phyloP scores from a whole-genome alignment of 2,113 vertebrate genomes.

The Cephalopholis sonnerati region DNA sequence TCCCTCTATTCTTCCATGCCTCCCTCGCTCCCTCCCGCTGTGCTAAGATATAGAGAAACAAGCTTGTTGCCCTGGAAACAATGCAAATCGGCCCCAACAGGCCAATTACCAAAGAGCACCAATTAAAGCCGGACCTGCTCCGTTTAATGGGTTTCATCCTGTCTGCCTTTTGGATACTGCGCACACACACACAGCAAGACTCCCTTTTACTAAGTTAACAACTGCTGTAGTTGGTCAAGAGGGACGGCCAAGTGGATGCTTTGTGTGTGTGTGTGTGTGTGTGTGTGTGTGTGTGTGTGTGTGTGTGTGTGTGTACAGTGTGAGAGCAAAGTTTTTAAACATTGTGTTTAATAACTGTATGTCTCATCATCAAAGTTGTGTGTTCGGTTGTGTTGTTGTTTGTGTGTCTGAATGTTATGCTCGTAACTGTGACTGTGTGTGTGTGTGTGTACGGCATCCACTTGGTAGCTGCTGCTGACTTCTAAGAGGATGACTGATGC shows the following conservation, averaged over 20 bases:
- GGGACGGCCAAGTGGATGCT: background rate
- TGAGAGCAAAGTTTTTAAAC: too few relatives aligned
- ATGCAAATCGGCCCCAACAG: slow-evolving; percentile 64
- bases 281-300: slow-evolving; percentile 1
- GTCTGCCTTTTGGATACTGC: slow-evolving; percentile 29
- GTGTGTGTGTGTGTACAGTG: background rate
- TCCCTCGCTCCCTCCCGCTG: slow-evolving; percentile 22
- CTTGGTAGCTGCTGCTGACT: slow-evolving; percentile 26
- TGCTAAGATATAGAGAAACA: slow-evolving; percentile 49
- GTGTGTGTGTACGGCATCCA: background rate
- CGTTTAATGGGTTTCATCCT: slow-evolving; percentile 57
- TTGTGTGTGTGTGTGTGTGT: background rate
- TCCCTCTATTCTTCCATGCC: background rate
- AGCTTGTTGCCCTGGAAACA: slow-evolving; percentile 74
- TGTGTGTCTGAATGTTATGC: too few relatives aligned
- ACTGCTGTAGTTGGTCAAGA: background rate
- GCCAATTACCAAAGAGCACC: slow-evolving; percentile 73
- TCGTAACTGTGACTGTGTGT: background rate
- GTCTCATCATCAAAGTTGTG: too few relatives aligned
- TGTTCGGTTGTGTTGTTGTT: too few relatives aligned
- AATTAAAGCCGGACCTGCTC: slow-evolving; percentile 69
- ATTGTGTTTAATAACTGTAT: too few relatives aligned
- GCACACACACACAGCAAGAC: slow-evolving; percentile 10
- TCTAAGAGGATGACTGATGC: slow-evolving; percentile 19
- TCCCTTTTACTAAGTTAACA: background rate